Percentiles rank a stretch among this genome's conserved stretches.
Evolutionary conservation across 2,113 vertebrate genomes (phyloP).

Genomic region (Erinaceus europaeus): DNA sequence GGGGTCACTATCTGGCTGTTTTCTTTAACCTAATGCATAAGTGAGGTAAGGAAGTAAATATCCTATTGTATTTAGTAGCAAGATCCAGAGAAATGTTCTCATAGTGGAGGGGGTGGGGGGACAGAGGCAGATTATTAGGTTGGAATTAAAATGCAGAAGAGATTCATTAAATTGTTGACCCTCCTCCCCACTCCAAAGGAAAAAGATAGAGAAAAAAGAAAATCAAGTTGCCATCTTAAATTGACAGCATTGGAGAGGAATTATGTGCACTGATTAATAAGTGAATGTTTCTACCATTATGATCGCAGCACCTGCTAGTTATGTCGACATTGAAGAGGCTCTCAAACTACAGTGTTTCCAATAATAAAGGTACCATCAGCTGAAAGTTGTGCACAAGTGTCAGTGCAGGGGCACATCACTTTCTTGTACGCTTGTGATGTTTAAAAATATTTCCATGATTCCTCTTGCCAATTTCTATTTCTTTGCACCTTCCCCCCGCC

Average conservation of each 20-base stretch:
- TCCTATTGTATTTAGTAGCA: constrained; percentile 73
- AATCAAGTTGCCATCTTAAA: constrained; percentile 83
- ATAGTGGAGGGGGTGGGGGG: constrained; percentile 77
- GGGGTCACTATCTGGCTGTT: constrained; percentile 44
- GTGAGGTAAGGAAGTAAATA: constrained; percentile 73
- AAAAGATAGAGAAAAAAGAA: constrained; percentile 60
- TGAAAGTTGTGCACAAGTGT: constrained; percentile 60
- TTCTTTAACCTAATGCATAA: constrained; percentile 25
- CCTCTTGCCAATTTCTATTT: neutral
- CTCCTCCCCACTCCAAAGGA: constrained; percentile 83
- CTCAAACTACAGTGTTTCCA: constrained; percentile 71
- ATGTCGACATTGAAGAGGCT: constrained; percentile 68
- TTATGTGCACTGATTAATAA: constrained; percentile 85
- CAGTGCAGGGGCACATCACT: constrained; percentile 49
- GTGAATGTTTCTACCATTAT: constrained; percentile 71
- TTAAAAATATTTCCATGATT: constrained; percentile 55
- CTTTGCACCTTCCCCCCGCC: neutral
- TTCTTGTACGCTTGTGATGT: constrained; percentile 50
- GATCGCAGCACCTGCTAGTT: constrained; percentile 72
- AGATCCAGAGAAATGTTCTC: constrained; percentile 73
- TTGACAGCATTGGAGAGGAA: constrained; percentile 85
- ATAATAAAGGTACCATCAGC: constrained; percentile 66
- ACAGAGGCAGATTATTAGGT: constrained; percentile 83
- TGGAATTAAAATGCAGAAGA: constrained; percentile 85
- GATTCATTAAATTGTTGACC: constrained; percentile 87